A percentile compares a stretch with the other conserved stretches of the same genome.
Evolutionary conservation across 2,797 vertebrate genomes (phyloP).

Genomic region (Momotus momota): DNA sequence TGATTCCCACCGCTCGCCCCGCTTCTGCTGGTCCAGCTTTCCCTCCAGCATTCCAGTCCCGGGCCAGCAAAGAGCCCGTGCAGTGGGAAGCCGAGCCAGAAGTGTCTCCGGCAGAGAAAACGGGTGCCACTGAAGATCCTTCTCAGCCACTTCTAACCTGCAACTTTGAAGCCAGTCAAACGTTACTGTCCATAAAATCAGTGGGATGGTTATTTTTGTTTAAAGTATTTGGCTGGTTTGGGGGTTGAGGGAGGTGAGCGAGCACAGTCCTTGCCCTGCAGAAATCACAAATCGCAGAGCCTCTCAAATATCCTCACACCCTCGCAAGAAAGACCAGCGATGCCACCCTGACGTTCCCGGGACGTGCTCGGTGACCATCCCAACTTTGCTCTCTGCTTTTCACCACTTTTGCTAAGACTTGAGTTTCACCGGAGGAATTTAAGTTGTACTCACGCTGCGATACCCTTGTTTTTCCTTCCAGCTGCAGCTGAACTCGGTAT

Average conservation of each 20-base stretch:
- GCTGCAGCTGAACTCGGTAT: slow-evolving; percentile 18
- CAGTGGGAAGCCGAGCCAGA: background rate
- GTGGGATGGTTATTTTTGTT: background rate
- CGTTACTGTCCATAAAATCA: background rate
- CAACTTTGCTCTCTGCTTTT: background rate
- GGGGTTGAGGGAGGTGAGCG: background rate
- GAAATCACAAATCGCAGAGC: background rate
- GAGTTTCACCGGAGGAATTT: background rate
- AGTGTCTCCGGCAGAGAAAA: background rate
- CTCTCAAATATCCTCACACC: background rate
- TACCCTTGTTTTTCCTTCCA: background rate
- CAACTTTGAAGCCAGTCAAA: background rate
- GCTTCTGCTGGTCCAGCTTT: background rate
- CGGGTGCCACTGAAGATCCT: background rate
- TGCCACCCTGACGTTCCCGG: background rate
- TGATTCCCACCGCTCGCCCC: background rate
- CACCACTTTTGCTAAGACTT: background rate
- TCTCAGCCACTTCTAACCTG: background rate
- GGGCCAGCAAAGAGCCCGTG: background rate
- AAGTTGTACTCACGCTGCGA: background rate
- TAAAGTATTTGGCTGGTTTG: background rate
- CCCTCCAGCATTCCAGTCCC: background rate
- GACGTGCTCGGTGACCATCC: background rate
- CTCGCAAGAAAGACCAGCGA: background rate
- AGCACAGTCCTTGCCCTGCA: background rate